phyloP scores from a whole-genome alignment of 2,797 vertebrate species.

The Otolemur crassicaudatus region DNA sequence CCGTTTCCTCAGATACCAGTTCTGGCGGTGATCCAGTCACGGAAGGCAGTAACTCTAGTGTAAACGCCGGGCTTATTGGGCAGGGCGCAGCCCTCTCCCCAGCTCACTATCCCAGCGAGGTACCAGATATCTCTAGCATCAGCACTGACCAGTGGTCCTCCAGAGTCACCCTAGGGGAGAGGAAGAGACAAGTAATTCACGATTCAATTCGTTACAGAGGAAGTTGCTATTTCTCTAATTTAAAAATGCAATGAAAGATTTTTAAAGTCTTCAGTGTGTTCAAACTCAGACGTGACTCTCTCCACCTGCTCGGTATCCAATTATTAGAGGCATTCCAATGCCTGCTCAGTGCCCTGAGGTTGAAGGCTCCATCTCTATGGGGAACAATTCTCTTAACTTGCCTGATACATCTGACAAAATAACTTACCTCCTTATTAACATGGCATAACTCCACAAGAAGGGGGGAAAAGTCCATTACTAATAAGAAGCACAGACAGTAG shows the following conservation, averaged over 20 bases:
- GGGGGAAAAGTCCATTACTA: not conserved
- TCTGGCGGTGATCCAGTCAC: slow-evolving; percentile 87
- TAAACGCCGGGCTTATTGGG: slow-evolving; percentile 89
- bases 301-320: not conserved
- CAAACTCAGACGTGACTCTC: not conserved
- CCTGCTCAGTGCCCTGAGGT: not conserved
- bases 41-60: slow-evolving; percentile 86
- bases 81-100: slow-evolving; percentile 88
- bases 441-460: not conserved
- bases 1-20: slow-evolving; percentile 84
- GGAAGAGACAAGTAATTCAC: slow-evolving; percentile 56
- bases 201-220: not conserved
- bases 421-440: not conserved
- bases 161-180: slow-evolving; percentile 88
- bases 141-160: slow-evolving; percentile 87
- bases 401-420: not conserved
- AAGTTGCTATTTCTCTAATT: slow-evolving; percentile 1
- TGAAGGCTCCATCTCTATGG: not conserved
- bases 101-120: slow-evolving; percentile 89
- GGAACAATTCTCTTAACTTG: not conserved
- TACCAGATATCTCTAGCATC: slow-evolving; percentile 88
- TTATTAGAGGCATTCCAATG: not conserved
- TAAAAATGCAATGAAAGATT: not conserved
- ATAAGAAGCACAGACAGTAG: not conserved
- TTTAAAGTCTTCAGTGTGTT: not conserved